A percentile compares a stretch with the other conserved stretches of the same genome.
These are phyloP conservation scores for Chionis minor DNA, from an alignment of 2,113 vertebrate species.

Conservation along the genomic window DNA sequence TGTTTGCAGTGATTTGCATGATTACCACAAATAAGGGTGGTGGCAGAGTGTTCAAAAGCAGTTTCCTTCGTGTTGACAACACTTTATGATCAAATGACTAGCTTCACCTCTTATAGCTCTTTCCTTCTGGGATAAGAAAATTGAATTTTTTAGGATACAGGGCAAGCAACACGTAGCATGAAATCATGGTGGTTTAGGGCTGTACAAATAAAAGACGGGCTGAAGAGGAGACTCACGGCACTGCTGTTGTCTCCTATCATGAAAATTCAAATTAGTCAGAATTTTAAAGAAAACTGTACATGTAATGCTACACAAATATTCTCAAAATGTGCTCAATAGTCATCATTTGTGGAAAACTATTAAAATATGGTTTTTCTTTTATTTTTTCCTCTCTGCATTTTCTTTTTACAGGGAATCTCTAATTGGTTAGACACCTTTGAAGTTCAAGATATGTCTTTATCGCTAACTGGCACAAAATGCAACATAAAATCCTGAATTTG, in stretches of 20 bases:
- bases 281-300: neutral
- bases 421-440: constrained; percentile 55
- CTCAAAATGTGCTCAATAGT: neutral
- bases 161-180: constrained; percentile 15
- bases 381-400: neutral
- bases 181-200: constrained; percentile 9
- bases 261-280: neutral
- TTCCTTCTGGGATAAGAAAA: constrained; percentile 53
- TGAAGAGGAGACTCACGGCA: neutral
- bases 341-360: neutral
- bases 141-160: constrained; percentile 57
- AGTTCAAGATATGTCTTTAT: constrained; percentile 54
- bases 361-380: neutral
- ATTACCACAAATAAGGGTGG: constrained; percentile 20
- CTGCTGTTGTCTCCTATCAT: neutral
- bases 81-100: constrained; percentile 37
- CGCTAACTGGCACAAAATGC: constrained; percentile 9
- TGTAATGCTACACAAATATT: rapidly evolving
- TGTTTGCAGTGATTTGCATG: constrained; percentile 28
- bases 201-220: neutral
- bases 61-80: constrained; percentile 6
- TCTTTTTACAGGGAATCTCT: constrained; percentile 29
- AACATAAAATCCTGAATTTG: neutral
- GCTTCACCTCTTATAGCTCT: constrained; percentile 8
- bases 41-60: neutral